phyloP scores from a whole-genome alignment of 2,888 invertebrate genomes.

The Leptopilina drosophilae region DNA sequence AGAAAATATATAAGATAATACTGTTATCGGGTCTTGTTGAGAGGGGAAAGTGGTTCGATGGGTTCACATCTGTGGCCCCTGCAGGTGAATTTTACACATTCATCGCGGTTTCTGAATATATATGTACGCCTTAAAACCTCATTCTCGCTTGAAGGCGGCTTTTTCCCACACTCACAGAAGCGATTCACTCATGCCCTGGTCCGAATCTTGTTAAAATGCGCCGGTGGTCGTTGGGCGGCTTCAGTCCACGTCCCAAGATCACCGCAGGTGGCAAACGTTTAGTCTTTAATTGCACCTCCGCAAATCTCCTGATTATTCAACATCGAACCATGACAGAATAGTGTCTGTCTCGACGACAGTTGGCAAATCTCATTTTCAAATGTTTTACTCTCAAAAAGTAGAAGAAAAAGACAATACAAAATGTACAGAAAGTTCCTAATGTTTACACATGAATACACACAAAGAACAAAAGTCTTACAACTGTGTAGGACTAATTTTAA shows the following conservation, averaged over 20 bases:
- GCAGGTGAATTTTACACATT: conserved; percentile 35
- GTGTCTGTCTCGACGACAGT: conserved; percentile 3
- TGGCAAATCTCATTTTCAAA: conserved; percentile 27
- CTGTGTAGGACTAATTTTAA: no score
- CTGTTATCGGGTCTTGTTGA: neutral
- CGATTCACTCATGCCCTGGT: conserved; percentile 50
- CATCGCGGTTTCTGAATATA: conserved; percentile 32
- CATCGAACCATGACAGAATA: conserved; percentile 15
- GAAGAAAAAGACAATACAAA: neutral
- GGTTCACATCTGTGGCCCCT: conserved; percentile 18
- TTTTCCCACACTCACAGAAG: conserved; percentile 57
- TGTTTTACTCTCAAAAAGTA: neutral
- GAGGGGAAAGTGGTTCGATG: conserved; percentile 26
- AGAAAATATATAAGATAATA: neutral
- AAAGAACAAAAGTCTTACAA: no score
- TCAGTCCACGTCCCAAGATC: conserved; percentile 46
- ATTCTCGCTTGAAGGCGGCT: conserved; percentile 40
- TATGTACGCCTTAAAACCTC: conserved; percentile 38
- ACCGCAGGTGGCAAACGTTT: conserved; percentile 49
- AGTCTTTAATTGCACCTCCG: conserved; percentile 45
- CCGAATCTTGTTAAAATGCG: conserved; percentile 56
- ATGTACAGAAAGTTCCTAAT: neutral
- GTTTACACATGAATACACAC: neutral
- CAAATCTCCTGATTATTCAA: conserved; percentile 35
- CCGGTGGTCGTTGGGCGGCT: conserved; percentile 50